A percentile compares a stretch with the other conserved stretches of the same genome.
phyloP scores from a whole-genome alignment of 2,113 vertebrate species.

The Canis aureus region DNA sequence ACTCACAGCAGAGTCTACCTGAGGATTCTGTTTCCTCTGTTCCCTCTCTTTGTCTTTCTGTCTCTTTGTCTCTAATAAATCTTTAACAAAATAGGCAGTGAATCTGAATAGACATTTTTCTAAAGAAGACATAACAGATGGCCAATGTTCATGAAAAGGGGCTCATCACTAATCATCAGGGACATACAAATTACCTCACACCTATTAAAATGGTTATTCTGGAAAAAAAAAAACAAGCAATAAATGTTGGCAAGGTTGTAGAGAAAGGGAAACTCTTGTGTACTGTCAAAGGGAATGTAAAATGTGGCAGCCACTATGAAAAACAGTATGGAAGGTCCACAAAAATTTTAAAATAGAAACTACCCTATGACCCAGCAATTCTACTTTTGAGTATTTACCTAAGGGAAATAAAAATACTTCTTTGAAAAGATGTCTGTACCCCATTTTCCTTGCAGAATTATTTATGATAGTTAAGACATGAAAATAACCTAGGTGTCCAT shows the following conservation, averaged over 20 bases:
- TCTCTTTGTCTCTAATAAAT: background rate
- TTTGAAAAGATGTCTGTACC: background rate
- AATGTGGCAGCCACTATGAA: background rate
- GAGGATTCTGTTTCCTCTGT: background rate
- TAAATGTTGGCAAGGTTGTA: background rate
- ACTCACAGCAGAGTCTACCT: background rate
- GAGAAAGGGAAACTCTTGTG: background rate
- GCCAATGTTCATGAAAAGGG: background rate
- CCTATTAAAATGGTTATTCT: background rate
- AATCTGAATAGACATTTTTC: background rate
- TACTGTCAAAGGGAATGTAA: background rate
- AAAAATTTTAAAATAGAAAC: background rate
- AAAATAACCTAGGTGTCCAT: background rate
- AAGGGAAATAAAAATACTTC: background rate
- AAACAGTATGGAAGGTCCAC: background rate
- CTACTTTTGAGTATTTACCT: background rate
- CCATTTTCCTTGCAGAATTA: background rate
- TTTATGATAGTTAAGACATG: background rate
- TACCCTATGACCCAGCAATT: background rate
- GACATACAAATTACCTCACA: background rate
- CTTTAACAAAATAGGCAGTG: background rate
- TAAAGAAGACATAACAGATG: background rate
- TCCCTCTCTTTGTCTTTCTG: too few species aligned
- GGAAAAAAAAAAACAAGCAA: background rate
- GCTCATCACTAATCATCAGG: background rate